Evolutionary conservation across 2,888 invertebrate genomes (phyloP).

Genomic region (Drosophila monieri): DNA sequence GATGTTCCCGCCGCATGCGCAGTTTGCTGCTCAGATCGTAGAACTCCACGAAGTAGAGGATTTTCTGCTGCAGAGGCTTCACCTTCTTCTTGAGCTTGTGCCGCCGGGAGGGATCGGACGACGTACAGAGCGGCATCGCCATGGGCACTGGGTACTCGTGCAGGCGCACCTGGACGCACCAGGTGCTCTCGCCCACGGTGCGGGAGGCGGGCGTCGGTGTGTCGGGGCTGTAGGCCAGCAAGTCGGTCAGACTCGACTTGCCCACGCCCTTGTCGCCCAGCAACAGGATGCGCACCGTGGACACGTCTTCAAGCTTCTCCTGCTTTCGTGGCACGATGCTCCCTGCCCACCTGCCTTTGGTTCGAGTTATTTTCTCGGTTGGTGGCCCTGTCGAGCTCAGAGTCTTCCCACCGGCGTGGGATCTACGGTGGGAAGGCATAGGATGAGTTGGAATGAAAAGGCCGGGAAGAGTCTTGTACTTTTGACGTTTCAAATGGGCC

Average conservation of each 20-base stretch:
- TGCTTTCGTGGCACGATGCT: too few relatives aligned
- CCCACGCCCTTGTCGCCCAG: constrained; percentile 65
- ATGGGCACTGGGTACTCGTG: constrained; percentile 55
- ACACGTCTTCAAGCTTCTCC: constrained; percentile 35
- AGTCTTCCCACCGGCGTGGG: too few relatives aligned
- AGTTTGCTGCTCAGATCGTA: constrained; percentile 50
- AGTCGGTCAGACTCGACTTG: constrained; percentile 54
- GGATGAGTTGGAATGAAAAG: too few relatives aligned
- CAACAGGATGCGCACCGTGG: constrained; percentile 61
- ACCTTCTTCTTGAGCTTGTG: neutral
- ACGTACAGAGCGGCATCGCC: constrained; percentile 54
- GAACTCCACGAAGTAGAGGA: constrained; percentile 64
- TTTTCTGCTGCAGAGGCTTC: neutral
- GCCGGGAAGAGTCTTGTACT: neutral
- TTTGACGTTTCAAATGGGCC: neutral
- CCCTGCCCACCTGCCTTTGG: neutral
- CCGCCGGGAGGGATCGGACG: constrained; percentile 23
- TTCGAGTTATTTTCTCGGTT: neutral
- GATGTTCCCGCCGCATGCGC: constrained; percentile 31
- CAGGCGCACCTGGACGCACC: constrained; percentile 65
- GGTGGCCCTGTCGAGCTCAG: neutral
- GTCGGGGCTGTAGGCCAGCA: constrained; percentile 50
- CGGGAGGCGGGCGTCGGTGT: constrained; percentile 53
- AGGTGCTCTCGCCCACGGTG: constrained; percentile 38
- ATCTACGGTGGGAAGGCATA: too few relatives aligned